A percentile compares a stretch with the other conserved stretches of the same genome.
Conservation (phyloP, 2,888 invertebrate genomes). For the Sturmia bella region DNA sequence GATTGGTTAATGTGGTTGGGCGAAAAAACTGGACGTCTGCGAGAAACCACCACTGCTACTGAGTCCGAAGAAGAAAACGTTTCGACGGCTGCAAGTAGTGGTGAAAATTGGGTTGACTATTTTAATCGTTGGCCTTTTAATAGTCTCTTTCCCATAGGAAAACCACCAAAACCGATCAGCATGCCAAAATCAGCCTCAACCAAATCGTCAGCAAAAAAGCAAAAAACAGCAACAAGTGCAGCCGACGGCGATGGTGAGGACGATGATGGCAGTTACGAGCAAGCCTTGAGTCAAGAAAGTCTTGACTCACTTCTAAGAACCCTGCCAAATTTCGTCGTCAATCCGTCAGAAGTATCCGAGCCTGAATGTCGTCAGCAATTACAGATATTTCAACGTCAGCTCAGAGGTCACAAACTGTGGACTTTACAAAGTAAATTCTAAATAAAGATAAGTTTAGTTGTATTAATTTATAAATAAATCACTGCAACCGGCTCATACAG, state of each 20-base stretch:
- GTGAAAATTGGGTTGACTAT: slow-evolving; percentile 75
- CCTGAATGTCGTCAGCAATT: slow-evolving; percentile 87
- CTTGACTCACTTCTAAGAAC: slow-evolving; percentile 86
- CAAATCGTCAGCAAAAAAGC: slow-evolving; percentile 42
- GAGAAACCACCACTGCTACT: slow-evolving; percentile 35
- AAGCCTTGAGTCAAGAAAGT: slow-evolving; percentile 76
- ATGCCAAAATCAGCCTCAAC: slow-evolving; percentile 62
- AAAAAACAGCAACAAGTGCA: slow-evolving; percentile 9
- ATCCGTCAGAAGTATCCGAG: slow-evolving; percentile 86
- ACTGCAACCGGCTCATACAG: too few species aligned
- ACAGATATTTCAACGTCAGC: slow-evolving; percentile 85
- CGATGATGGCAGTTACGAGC: slow-evolving; percentile 47
- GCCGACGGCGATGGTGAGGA: slow-evolving; percentile 21
- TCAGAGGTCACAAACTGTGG: slow-evolving; percentile 87
- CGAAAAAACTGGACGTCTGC: slow-evolving; percentile 67
- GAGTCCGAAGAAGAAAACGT: slow-evolving; percentile 64
- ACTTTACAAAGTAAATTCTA: slow-evolving; percentile 87
- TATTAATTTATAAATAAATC: not conserved
- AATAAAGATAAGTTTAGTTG: not conserved
- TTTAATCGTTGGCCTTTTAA: slow-evolving; percentile 81
- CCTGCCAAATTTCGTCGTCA: slow-evolving; percentile 87
- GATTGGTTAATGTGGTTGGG: slow-evolving; percentile 78
- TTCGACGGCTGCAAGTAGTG: slow-evolving; percentile 41
- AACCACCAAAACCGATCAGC: slow-evolving; percentile 72
- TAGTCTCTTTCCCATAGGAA: slow-evolving; percentile 76